Evolutionary conservation across 2,113 vertebrate genomes (phyloP), one percentile per base, ranked within the genome.

Genomic region (Chroicocephalus ridibundus): DNA sequence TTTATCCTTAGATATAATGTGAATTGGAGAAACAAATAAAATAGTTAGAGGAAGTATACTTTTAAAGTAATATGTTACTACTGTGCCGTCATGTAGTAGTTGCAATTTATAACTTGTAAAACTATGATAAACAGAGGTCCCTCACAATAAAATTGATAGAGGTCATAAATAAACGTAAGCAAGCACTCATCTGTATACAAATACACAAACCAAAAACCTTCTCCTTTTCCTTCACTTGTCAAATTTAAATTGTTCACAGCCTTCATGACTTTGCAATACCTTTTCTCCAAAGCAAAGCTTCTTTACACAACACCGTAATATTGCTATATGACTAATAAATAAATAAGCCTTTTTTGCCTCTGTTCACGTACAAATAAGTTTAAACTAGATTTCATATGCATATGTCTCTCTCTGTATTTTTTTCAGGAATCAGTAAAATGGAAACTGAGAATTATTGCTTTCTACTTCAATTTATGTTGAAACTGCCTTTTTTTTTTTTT

Each of bases 401-500:
- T 34, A 10, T 29, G 10, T 66, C 18, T 55, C 21, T n/a, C 44
- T 93, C 61, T 66, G 34, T 49, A 62, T 70, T 91, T 94, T 34
- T 84, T 42, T 88, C 34, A 70, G 47, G 82, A 87, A 66, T 80
- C 19, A 76, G 64, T 34, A 79, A 94, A 54, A 68, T 21, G 19
- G 52, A 79, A 90, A 44, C 15, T 46, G n/a, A 92, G 94, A 84
- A 61, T 90, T 68, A 84, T 97, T 95, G 11, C 74, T 87, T 96
- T 95, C 83, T 91, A 66, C 72, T 95, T 88, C 62, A 86, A 57
- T 97, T 97, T 81, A 55, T 86, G 65, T 92, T 96, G 91, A 97
- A 93, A 89, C 46, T 15, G 93, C 65, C 60, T 95, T 88, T 93
- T 65, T 95, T 89, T 57, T 57, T 94, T 70, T 95, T 90, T 46